Base-by-base conservation (phyloP, 2,888 invertebrate genomes). In the Clitarchus hookeri region DNA sequence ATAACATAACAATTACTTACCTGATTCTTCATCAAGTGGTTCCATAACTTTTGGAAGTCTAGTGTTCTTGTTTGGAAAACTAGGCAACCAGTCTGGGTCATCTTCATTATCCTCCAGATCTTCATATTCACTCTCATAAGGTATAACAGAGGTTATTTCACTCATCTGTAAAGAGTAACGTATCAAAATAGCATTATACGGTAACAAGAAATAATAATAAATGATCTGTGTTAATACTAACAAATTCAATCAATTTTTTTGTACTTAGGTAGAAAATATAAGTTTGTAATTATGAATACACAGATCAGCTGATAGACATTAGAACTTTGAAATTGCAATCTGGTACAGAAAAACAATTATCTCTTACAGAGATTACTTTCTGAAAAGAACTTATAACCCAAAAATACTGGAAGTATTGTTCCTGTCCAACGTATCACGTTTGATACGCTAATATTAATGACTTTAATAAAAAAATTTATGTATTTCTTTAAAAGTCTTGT, bases 11-110 rank as follows among this genome's bases (percentile, higher is more conserved):
- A 0, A 16, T 4, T 48, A 48, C 8, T n/a, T n/a, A n/a, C 0
- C 48, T 48, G 48, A 13, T 13, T 48, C 65, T 65, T 65, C 23
- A 65, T 65, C 65, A 48, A 48, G 48, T 48, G 48, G 48, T 65
- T 6, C 65, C 65, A 65, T 3, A n/a, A 65, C n/a, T n/a, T 65
- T 23, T 65, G 65, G n/a, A 0, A n/a, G 65, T n/a, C n/a, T 65
- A 0, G 0, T 65, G 65, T n/a, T 65, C n/a, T n/a, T 65, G 65
- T 65, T 23, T 65, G 8, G 19, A 65, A 11, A 1, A 65, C n/a
- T 65, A n/a, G 65, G 65, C 23, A 65, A 65, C 65, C 65, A 65
- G 65, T 65, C 65, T 65, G 65, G 65, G 16, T 65, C 65, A 65
- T 65, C 65, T 1, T 65, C 65, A 65, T 23, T 65, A 65, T 65